Base-by-base conservation (phyloP, 2,797 vertebrate genomes). In the Ctenopoma kingsleyae region DNA sequence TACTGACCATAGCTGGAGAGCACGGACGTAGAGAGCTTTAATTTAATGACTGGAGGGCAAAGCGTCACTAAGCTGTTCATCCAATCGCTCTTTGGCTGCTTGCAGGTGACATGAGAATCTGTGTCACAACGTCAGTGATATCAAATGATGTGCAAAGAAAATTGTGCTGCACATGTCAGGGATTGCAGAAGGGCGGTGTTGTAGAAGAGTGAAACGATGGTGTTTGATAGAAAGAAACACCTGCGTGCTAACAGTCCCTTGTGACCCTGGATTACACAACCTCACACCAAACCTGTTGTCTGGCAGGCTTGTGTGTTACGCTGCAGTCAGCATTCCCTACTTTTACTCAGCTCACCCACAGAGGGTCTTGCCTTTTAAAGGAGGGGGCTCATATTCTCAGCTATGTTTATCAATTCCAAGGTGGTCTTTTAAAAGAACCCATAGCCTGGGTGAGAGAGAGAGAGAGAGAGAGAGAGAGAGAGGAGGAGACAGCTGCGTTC, bases 321-420 rank as follows among this genome's bases (percentile, higher is more conserved):
- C 85, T 35, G 73, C 65, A 74, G 90, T 95, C 95, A 95, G 93
- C 94, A 92, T 89, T 93, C 87, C 84, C 86, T 64, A 57, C 78
- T 74, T 90, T 78, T 74, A 78, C 86, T 76, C 79, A 36, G 71
- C 85, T 83, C 73, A 12, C 71, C 49, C 69, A 52, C 78, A 70
- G 85, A 81, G 74, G 69, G 76, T 62, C 76, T 75, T 94, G 92
- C 82, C 94, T 94, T 95, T 94, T 92, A 94, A 94, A 87, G 95
- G 92, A 91, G 74, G 89, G 82, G 82, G 91, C 88, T 92, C 91
- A 89, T 93, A 93, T 95, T 94, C 91, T 93, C 88, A 82, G 92
- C 93, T 91, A 92, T 83, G 86, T 92, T 90, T 94, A 87, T 94
- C 92, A 85, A 93, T 95, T 93, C 91, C 92, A 93, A 90, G 90